phyloP scores from a whole-genome alignment of 1,140 invertebrate genomes.

The Zaprionus camerounensis region DNA sequence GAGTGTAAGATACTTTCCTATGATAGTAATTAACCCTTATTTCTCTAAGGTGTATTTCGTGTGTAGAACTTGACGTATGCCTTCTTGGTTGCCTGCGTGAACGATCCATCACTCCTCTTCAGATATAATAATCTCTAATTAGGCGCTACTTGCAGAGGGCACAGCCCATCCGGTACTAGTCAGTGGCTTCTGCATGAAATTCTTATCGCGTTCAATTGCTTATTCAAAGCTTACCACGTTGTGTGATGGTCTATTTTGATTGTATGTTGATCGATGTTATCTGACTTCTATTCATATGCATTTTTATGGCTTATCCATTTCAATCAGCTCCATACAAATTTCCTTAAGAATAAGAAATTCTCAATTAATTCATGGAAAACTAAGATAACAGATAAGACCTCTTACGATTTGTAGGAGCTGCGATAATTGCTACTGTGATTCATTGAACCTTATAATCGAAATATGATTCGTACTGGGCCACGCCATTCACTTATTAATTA shows the following conservation, averaged over 20 bases:
- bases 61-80: constrained; percentile 92
- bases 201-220: constrained; percentile 47
- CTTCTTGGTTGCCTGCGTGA: constrained; percentile 92
- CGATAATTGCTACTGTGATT: constrained; percentile 32
- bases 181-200: constrained; percentile 86
- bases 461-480: constrained; percentile 3
- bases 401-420: constrained; percentile 20
- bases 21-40: not conserved
- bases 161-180: constrained; percentile 92
- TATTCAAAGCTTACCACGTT: constrained; percentile 85
- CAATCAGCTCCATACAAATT: not conserved
- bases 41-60: constrained; percentile 61
- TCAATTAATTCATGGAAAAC: constrained; percentile 54
- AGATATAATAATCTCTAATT: constrained; percentile 90
- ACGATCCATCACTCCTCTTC: constrained; percentile 94
- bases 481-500: constrained; percentile 24
- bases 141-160: constrained; percentile 94
- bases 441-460: constrained; percentile 15
- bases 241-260: no score
- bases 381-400: constrained; percentile 38
- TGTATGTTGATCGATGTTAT: no score
- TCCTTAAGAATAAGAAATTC: constrained; percentile 1
- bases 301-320: not conserved
- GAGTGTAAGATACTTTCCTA: constrained; percentile 9
- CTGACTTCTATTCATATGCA: no score